These are phyloP conservation scores for Melanchra persicariae DNA, from an alignment of 2,888 invertebrate genomes.

Conservation along the genomic window DNA sequence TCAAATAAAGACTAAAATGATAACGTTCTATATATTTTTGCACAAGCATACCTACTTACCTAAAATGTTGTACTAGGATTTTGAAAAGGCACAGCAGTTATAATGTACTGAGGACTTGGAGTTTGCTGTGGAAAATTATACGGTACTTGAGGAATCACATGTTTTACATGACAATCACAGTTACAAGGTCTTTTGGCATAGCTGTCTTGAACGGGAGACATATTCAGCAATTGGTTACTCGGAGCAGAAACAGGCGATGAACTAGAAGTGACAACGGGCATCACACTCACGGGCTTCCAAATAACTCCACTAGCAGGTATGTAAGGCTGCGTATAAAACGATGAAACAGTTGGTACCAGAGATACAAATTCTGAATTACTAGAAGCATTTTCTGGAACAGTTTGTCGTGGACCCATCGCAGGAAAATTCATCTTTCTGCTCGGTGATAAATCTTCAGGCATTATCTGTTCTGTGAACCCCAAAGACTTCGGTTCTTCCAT, in stretches of 20 bases:
- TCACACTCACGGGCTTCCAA: conserved; percentile 77
- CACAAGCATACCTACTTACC: too few species aligned
- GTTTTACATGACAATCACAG: conserved; percentile 76
- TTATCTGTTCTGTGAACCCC: conserved; percentile 48
- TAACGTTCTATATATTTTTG: background rate
- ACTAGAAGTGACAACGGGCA: conserved; percentile 69
- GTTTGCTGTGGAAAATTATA: conserved; percentile 60
- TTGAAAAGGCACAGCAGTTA: conserved; percentile 73
- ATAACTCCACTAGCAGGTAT: conserved; percentile 72
- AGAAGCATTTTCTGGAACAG: conserved; percentile 28
- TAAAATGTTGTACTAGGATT: conserved; percentile 53
- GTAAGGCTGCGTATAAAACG: conserved; percentile 71
- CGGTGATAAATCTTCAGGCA: conserved; percentile 70
- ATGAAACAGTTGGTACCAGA: conserved; percentile 66
- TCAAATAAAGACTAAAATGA: conserved; percentile 9
- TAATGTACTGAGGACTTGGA: conserved; percentile 73
- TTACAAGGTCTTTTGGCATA: conserved; percentile 67
- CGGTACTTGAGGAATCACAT: conserved; percentile 40
- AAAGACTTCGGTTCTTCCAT: background rate
- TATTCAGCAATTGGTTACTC: conserved; percentile 48
- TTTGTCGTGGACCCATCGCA: conserved; percentile 24
- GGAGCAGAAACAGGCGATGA: conserved; percentile 53
- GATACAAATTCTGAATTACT: conserved; percentile 62
- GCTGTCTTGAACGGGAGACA: conserved; percentile 49
- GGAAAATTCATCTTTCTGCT: conserved; percentile 35